Base-by-base conservation (phyloP, 2,797 vertebrate species). In the Erethizon dorsatum region DNA sequence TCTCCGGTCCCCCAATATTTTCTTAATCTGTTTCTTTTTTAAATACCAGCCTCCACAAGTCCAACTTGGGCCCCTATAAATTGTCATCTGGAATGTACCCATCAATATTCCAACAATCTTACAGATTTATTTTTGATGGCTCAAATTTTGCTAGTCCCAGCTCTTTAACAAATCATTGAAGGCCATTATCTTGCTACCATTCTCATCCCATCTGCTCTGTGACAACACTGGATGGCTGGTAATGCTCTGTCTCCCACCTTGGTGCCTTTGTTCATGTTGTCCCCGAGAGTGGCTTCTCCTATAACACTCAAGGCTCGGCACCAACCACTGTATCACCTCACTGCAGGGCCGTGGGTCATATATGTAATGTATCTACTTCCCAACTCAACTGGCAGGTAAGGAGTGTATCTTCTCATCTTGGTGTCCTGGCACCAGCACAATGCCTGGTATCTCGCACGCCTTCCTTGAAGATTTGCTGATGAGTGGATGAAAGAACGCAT, bases 1-100 rank as follows among this genome's bases (percentile, higher is more conserved):
- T 52, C 50, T 12, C 50, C 50, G 50, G 50, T 12, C 50, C 50
- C 22, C 47, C 18, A 59, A 56, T 61, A 83, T 78, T 88, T 89
- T 95, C 93, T 67, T 26, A 89, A 59, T 91, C 41, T 86, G 14
- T 95, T 91, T 86, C 82, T 83, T 79, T 4, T 85, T 28, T 12
- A 12, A 8, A 61, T 9, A n/a, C 41, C 13, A 12, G 28, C 56
- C 2, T 59, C 45, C 6, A 33, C 10, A 63, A 11, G 52, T 94
- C 41, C 67, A 67, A 28, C 50, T 54, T 73, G 83, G 85, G 59
- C 0, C 7, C 45, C 20, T 37, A 3, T n/a, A 59, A 50, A 47
- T 17, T 85, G 50, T 80, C 65, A 33, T 31, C 22, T 28, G 24
- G 61, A 54, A 2, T 17, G 17, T 5, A 47, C 41, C 28, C 61